Percentiles rank a stretch among this genome's conserved stretches.
These are phyloP conservation scores for Euplexia lucipara DNA, from an alignment of 2,888 invertebrate species.

Conservation along the genomic window DNA sequence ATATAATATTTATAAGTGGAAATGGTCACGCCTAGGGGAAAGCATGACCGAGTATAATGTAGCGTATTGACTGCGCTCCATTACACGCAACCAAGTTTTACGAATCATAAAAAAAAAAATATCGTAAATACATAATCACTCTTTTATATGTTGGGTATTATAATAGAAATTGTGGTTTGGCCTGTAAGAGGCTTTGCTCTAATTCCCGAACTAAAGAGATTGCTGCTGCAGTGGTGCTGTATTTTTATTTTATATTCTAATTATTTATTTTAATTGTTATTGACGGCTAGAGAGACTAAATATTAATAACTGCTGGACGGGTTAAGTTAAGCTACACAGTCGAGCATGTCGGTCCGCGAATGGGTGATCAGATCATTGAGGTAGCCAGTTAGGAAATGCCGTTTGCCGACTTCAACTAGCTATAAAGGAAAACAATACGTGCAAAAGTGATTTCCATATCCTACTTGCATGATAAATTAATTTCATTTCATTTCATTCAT, in stretches of 20 bases:
- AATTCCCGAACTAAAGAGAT: conserved; percentile 20
- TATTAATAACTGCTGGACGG: too few relatives aligned
- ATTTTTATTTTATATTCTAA: background rate
- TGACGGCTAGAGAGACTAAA: too few relatives aligned
- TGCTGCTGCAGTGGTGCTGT: background rate
- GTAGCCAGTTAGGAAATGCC: too few relatives aligned
- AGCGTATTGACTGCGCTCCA: conserved; percentile 77
- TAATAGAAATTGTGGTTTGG: background rate
- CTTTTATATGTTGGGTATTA: too few relatives aligned
- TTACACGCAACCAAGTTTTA: conserved; percentile 67
- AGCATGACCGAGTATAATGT: conserved; percentile 78
- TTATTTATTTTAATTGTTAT: background rate
- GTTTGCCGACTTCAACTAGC: too few relatives aligned
- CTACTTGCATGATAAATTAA: too few relatives aligned
- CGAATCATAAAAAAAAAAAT: conserved; percentile 37
- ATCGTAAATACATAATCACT: conserved; percentile 30
- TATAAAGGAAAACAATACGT: too few relatives aligned
- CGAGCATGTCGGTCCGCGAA: too few relatives aligned
- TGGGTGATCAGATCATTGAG: too few relatives aligned
- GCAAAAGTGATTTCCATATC: too few relatives aligned
- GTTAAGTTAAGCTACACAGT: too few relatives aligned
- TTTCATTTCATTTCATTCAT: too few relatives aligned
- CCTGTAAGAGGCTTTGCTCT: conserved; percentile 27
- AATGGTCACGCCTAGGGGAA: conserved; percentile 72
- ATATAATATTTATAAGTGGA: conserved; percentile 63